Evolutionary conservation across 2,113 vertebrate species (phyloP).

Genomic region (Erythrolamprus reginae): DNA sequence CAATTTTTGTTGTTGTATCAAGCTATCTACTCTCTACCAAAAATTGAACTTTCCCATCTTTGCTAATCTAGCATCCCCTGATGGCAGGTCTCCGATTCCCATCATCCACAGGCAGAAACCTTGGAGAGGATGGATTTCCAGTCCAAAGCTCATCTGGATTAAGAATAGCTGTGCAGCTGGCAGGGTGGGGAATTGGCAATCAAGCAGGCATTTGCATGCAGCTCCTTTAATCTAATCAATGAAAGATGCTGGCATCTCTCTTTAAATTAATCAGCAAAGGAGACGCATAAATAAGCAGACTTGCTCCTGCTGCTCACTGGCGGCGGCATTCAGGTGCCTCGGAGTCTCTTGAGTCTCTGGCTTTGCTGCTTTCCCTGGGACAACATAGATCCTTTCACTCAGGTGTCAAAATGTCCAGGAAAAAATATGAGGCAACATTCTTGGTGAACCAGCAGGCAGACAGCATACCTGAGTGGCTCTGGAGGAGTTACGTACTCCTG

Average conservation of each 20-base stretch:
- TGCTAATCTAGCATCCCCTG: background rate
- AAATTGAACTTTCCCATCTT: background rate
- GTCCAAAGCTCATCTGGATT: background rate
- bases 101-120: background rate
- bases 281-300: background rate
- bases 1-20: background rate
- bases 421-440: background rate
- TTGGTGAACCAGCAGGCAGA: background rate
- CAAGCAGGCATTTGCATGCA: background rate
- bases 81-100: background rate
- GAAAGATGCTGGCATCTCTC: background rate
- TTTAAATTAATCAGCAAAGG: background rate
- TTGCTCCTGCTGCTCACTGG: background rate
- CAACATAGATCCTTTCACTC: background rate
- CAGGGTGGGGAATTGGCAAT: background rate
- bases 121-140: background rate
- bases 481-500: background rate
- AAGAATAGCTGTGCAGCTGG: background rate
- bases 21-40: background rate
- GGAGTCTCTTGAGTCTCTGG: background rate
- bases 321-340: background rate
- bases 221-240: background rate
- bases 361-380: background rate
- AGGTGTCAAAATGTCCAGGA: background rate
- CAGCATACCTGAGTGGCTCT: background rate